phyloP scores from a whole-genome alignment of 2,113 vertebrate genomes.

The Verasper variegatus region DNA sequence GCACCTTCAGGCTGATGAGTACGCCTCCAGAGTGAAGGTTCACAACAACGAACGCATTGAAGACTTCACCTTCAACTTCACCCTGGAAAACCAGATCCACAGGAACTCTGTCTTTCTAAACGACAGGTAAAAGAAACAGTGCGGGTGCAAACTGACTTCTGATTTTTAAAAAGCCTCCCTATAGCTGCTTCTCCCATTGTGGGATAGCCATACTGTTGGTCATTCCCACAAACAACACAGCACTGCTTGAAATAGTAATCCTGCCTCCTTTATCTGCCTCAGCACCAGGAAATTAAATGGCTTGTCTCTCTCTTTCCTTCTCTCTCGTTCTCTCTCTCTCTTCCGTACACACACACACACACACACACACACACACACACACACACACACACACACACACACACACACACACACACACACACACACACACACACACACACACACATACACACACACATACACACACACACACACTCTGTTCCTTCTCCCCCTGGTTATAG shows the following conservation, averaged over 20 bases:
- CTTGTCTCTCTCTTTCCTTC: conserved; percentile 40
- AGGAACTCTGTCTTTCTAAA: conserved; percentile 90
- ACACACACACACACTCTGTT: background rate
- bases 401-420: no score
- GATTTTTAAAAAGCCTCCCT: background rate
- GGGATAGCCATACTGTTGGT: conserved; percentile 34
- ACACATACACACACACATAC: conserved; percentile 2
- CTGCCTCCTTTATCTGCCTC: conserved; percentile 62
- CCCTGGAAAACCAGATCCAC: conserved; percentile 96
- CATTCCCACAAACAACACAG: conserved; percentile 55
- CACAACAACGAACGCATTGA: conserved; percentile 87
- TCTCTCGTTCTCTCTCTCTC: background rate
- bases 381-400: no score
- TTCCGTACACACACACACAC: background rate
- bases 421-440: no score
- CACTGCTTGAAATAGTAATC: conserved; percentile 55
- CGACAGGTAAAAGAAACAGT: conserved; percentile 85
- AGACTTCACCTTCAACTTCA: conserved; percentile 96
- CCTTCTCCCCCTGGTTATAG: conserved; percentile 22
- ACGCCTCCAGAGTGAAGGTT: conserved; percentile 88
- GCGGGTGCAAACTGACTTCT: no score
- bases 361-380: no score
- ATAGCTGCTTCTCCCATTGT: conserved; percentile 11
- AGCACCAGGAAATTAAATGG: conserved; percentile 72
- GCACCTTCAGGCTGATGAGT: conserved; percentile 93